Evolutionary conservation across 2,888 invertebrate genomes (phyloP).

Genomic region (Mactromeris polynyma): DNA sequence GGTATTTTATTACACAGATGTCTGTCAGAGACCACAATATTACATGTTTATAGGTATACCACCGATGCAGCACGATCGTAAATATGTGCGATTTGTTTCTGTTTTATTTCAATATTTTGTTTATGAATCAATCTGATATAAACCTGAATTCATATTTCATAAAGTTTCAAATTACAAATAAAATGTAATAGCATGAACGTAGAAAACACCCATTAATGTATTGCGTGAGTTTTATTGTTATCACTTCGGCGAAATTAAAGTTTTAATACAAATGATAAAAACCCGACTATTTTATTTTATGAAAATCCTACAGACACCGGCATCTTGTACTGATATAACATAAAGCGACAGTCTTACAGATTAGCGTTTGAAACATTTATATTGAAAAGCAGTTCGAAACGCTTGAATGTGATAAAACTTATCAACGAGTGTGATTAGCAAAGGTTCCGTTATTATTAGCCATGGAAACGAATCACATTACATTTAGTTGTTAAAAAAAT

Average conservation of each 20-base stretch:
- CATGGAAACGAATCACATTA: no score
- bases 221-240: not conserved
- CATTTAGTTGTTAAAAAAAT: no score
- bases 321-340: not conserved
- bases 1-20: not conserved
- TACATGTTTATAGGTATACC: not conserved
- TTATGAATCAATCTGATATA: not conserved
- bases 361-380: not conserved
- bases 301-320: not conserved
- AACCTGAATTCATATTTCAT: not conserved
- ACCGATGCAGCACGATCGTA: not conserved
- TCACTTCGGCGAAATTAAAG: not conserved
- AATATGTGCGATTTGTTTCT: not conserved
- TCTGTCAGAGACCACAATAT: constrained; percentile 1
- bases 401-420: not conserved
- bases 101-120: not conserved
- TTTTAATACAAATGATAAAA: constrained; percentile 1
- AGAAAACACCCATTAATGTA: not conserved
- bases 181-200: not conserved
- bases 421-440: no score
- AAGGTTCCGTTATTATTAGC: no score
- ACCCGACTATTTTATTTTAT: not conserved
- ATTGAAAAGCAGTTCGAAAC: not conserved
- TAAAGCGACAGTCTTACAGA: not conserved
- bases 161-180: not conserved